Percentiles rank a stretch among this genome's conserved stretches.
Conservation (phyloP, 2,113 vertebrate genomes). For the Dipodomys ordii region DNA sequence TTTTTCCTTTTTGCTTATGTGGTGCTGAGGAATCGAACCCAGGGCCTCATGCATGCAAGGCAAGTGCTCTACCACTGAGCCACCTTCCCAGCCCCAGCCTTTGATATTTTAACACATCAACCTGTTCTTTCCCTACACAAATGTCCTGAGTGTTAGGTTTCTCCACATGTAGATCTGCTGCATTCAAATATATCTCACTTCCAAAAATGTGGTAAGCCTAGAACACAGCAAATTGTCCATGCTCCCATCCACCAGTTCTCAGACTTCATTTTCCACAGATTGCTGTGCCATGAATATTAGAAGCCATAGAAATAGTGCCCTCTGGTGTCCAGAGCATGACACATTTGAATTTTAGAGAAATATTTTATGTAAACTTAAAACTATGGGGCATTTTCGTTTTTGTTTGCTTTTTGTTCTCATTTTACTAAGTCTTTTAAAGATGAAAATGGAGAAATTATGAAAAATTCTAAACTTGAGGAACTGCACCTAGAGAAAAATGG, state of each 20-base stretch:
- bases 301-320: slow-evolving; percentile 31
- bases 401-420: too few species aligned
- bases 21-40: too few species aligned
- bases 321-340: neutral
- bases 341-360: neutral
- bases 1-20: too few species aligned
- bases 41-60: too few species aligned
- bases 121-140: neutral
- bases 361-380: neutral
- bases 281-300: accelerated
- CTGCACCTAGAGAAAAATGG: neutral
- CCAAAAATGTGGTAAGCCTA: neutral
- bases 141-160: neutral
- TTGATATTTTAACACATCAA: too few species aligned
- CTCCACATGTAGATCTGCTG: neutral
- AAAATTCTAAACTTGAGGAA: neutral
- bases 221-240: neutral
- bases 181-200: accelerated
- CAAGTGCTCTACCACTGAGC: too few species aligned
- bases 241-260: neutral
- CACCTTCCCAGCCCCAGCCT: too few species aligned
- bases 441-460: neutral
- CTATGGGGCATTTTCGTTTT: neutral
- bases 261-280: neutral
- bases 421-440: neutral